Conservation (phyloP, 2,888 invertebrate genomes). For the Spicauda simplicius region DNA sequence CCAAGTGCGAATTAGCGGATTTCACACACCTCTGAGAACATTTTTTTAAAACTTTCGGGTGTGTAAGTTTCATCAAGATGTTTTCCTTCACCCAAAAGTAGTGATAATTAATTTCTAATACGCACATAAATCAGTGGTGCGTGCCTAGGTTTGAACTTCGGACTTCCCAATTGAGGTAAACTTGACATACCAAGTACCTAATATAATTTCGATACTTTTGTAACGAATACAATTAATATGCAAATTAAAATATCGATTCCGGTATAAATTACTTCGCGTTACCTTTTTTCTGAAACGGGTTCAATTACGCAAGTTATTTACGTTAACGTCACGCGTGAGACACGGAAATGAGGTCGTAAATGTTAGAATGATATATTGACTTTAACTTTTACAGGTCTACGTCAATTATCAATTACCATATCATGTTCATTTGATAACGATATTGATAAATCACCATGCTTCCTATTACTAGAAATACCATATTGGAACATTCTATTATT, state of each 20-base stretch:
- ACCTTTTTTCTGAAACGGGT: not conserved
- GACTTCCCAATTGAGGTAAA: no score
- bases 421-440: no score
- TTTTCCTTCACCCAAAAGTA: no score
- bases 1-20: no score
- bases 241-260: not conserved
- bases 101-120: no score
- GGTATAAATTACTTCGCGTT: not conserved
- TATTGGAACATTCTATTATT: no score
- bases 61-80: no score
- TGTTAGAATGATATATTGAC: not conserved
- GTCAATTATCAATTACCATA: not conserved
- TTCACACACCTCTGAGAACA: no score
- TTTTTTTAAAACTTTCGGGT: no score
- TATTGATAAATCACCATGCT: not conserved
- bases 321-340: not conserved
- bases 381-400: not conserved
- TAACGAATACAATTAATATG: not conserved
- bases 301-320: constrained; percentile 1
- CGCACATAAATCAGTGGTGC: no score
- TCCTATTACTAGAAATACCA: not conserved
- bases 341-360: not conserved
- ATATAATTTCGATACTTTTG: not conserved
- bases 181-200: no score
- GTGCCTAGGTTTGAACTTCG: no score